Evolutionary conservation across 2,888 invertebrate species (phyloP).

Genomic region (Barypeithes pellucidus): DNA sequence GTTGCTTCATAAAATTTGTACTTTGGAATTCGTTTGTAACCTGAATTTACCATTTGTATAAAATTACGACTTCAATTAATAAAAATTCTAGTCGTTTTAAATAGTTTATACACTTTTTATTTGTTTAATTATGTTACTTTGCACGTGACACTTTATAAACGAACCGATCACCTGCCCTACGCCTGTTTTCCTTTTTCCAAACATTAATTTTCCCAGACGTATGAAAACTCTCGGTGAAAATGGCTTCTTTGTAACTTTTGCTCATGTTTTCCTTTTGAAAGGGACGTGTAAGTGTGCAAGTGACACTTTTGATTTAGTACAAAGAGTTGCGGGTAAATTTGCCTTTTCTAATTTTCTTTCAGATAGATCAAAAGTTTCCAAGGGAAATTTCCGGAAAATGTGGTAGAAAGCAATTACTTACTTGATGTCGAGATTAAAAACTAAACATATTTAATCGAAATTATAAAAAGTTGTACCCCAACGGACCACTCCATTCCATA

Average conservation of each 20-base stretch:
- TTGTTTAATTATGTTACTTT: too few species aligned
- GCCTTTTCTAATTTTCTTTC: conserved; percentile 39
- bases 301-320: conserved; percentile 30
- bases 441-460: too few species aligned
- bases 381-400: conserved; percentile 7
- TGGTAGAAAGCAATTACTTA: not conserved
- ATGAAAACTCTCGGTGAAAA: conserved; percentile 22
- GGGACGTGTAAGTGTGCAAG: conserved; percentile 19
- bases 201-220: conserved; percentile 24
- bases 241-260: conserved; percentile 24
- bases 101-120: too few species aligned
- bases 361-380: not conserved
- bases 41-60: too few species aligned
- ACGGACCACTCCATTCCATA: too few species aligned
- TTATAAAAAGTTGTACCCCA: too few species aligned
- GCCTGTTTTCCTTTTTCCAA: not conserved
- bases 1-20: too few species aligned
- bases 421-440: too few species aligned
- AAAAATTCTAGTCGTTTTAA: too few species aligned
- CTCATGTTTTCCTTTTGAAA: conserved; percentile 27
- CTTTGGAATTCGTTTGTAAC: too few species aligned
- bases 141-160: conserved; percentile 3
- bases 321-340: conserved; percentile 30
- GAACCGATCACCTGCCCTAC: not conserved
- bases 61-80: too few species aligned